phyloP scores from a whole-genome alignment of 2,888 invertebrate species.

The Cynaeus angustus region DNA sequence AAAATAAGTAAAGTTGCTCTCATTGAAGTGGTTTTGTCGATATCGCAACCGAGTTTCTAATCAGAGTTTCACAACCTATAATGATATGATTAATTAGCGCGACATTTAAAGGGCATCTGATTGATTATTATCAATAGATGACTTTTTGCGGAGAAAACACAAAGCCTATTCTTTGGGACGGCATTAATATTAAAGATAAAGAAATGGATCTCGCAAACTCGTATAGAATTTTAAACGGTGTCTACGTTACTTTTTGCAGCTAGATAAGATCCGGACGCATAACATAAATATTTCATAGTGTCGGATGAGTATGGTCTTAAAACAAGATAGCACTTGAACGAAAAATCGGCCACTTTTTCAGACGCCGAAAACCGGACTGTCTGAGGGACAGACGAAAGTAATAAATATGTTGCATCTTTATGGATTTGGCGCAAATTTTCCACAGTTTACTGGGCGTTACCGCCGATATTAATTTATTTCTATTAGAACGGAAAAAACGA shows the following conservation, averaged over 20 bases:
- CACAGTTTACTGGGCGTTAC: no score
- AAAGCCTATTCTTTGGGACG: constrained; percentile 14
- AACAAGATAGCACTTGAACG: constrained; percentile 42
- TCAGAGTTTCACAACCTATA: background rate
- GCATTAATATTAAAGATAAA: constrained; percentile 56
- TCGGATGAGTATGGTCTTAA: constrained; percentile 52
- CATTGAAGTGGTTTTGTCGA: background rate
- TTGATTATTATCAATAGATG: constrained; percentile 9
- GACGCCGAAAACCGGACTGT: constrained; percentile 51
- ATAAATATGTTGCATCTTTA: constrained; percentile 64
- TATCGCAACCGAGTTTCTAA: constrained; percentile 1
- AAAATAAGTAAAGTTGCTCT: constrained; percentile 54
- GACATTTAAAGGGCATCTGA: constrained; percentile 31
- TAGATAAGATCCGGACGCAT: constrained; percentile 61
- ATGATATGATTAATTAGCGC: constrained; percentile 12
- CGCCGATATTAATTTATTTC: no score
- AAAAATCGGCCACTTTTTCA: constrained; percentile 62
- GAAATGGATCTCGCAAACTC: constrained; percentile 42
- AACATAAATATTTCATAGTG: constrained; percentile 66
- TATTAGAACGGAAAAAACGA: no score
- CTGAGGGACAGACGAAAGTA: constrained; percentile 61
- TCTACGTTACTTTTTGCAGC: constrained; percentile 54
- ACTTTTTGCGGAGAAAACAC: background rate
- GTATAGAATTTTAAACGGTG: constrained; percentile 57
- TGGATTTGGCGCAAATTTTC: no score